phyloP scores from a whole-genome alignment of 2,113 vertebrate genomes.

The Catagonus wagneri region DNA sequence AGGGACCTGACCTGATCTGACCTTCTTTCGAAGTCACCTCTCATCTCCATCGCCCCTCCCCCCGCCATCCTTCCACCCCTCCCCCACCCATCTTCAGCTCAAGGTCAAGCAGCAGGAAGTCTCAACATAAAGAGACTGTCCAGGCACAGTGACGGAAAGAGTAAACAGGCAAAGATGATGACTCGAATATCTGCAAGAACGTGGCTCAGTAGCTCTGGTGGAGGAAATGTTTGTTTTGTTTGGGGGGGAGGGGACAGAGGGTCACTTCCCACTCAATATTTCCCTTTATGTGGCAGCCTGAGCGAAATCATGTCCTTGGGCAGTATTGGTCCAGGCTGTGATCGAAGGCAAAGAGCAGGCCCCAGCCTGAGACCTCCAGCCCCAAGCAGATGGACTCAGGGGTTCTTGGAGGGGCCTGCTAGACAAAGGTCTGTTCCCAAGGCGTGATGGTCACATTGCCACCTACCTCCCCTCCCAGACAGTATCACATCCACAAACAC shows the following conservation, averaged over 20 bases:
- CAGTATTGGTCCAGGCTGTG: not conserved
- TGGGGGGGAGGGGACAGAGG: rapidly evolving
- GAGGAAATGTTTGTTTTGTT: not conserved
- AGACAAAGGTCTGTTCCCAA: not conserved
- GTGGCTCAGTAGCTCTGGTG: not conserved
- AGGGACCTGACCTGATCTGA: not conserved
- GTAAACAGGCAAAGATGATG: not conserved
- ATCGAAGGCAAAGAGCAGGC: not conserved
- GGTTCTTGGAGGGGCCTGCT: not conserved
- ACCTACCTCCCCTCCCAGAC: not conserved
- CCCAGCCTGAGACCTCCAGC: not conserved
- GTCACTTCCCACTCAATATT: not conserved
- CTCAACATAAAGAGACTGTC: not conserved
- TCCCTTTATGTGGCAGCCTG: not conserved
- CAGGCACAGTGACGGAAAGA: not conserved
- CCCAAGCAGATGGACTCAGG: not conserved
- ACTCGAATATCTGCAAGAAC: not conserved
- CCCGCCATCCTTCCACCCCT: not conserved
- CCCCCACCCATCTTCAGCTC: not conserved
- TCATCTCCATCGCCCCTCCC: not conserved
- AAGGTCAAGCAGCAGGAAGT: not conserved
- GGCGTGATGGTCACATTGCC: rapidly evolving
- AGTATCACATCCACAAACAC: not conserved
- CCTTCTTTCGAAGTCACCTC: not conserved
- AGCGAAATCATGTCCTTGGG: not conserved